These are phyloP conservation scores for Piaya cayana DNA, from an alignment of 2,113 vertebrate species.

Conservation along the genomic window DNA sequence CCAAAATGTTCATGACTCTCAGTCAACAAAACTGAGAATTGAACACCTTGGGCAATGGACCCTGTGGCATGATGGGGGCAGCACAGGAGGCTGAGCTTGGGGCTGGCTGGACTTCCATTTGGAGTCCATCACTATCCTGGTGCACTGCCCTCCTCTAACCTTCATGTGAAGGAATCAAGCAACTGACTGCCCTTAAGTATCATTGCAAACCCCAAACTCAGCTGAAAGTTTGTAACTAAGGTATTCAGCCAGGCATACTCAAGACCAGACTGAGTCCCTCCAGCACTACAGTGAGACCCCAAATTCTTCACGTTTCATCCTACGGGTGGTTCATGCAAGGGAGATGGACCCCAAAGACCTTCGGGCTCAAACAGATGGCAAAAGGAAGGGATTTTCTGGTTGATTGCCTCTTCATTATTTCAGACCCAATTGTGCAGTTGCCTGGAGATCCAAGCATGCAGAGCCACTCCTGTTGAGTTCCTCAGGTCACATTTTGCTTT, in stretches of 20 bases:
- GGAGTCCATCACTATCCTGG: accelerated
- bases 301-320: accelerated
- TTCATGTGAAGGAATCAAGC: accelerated
- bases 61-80: no score
- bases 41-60: background rate
- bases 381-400: background rate
- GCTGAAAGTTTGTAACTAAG: background rate
- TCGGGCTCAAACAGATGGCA: background rate
- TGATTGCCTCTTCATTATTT: background rate
- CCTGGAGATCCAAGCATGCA: background rate
- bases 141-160: background rate
- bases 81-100: accelerated
- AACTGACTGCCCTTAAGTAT: background rate
- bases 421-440: background rate
- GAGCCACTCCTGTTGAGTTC: background rate
- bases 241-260: accelerated
- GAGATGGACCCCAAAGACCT: background rate
- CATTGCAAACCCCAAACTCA: background rate
- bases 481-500: background rate
- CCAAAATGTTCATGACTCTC: background rate
- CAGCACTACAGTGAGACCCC: background rate
- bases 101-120: background rate
- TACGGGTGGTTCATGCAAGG: accelerated
- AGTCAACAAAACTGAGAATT: background rate
- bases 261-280: background rate